Evolutionary conservation across 2,797 vertebrate species (phyloP), one percentile per base, ranked within the genome.

Genomic region (Hozukius guyotensis): DNA sequence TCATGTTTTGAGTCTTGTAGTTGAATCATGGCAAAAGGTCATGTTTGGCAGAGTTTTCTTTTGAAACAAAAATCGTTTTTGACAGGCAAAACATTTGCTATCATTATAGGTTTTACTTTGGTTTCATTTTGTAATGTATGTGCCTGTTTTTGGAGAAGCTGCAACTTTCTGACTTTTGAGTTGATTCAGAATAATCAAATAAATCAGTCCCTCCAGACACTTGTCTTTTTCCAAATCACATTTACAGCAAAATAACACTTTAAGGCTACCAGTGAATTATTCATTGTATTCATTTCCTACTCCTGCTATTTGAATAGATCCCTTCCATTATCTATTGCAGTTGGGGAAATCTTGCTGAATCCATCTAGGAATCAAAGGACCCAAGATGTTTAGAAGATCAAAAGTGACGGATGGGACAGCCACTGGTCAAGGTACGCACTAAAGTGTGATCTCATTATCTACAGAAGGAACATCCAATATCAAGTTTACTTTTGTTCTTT

Each of bases 351-450:
- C 22, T 55, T 71, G 46, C 77, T 77, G 79, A 80, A 75, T 81
- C 79, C 29, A 78, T 77, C 72, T 8, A 77, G 77, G 16, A 82
- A 75, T 59, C 42, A 77, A 62, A 82, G 46, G 31, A 56, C 6
- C 18, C 70, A 87, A 88, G 81, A 95, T 95, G 92, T 90, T 90
- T 18, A 81, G 67, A 83, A 93, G 31, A 56, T 80, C 88, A 5
- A 91, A 91, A 74, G 71, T 87, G 77, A 34, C 74, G 2, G 91
- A 93, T 18, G 90, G 87, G 72, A 92, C 89, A 1, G 84, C 81
- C 61, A n/a, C 34, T 27, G 93, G 93, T 52, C 90, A 95, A 93
- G 92, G 93, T 94, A 86, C 61, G 78, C 49, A 62, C 1, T 24
- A 8, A 46, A 63, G n/a, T 18, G 6, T 22, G 14, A 72, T 31